phyloP scores from a whole-genome alignment of 2,888 invertebrate genomes.

The Drosophila affinis region DNA sequence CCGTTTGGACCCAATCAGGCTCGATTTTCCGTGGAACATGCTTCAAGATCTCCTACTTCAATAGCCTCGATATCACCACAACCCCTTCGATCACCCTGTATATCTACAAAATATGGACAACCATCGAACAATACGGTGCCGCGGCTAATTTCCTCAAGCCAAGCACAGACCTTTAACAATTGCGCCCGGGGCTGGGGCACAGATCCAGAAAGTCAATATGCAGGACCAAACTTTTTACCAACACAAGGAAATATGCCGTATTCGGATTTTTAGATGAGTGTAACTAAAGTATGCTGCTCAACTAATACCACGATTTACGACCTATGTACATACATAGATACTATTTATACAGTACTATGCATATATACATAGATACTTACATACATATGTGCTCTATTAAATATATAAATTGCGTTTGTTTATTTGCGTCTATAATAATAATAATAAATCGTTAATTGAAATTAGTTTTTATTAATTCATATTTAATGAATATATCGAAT shows the following conservation, averaged over 20 bases:
- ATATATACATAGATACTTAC: constrained; percentile 11
- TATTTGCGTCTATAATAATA: constrained; percentile 58
- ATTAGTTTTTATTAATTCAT: not conserved
- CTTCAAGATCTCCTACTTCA: constrained; percentile 22
- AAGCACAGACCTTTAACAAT: constrained; percentile 89
- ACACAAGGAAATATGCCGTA: constrained; percentile 62
- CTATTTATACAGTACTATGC: too few relatives aligned
- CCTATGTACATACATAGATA: constrained; percentile 24
- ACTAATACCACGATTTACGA: constrained; percentile 47
- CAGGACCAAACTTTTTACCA: constrained; percentile 15
- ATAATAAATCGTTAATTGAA: constrained; percentile 35
- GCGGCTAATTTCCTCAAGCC: not conserved
- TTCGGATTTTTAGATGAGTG: constrained; percentile 68
- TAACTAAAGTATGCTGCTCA: constrained; percentile 3
- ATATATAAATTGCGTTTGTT: constrained; percentile 51
- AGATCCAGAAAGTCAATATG: constrained; percentile 5
- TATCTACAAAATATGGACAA: constrained; percentile 13
- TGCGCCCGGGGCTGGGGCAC: constrained; percentile 91
- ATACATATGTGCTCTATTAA: constrained; percentile 17
- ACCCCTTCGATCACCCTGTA: constrained; percentile 18
- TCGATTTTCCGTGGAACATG: constrained; percentile 17
- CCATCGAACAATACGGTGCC: constrained; percentile 28
- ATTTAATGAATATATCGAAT: too few relatives aligned
- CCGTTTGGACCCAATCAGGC: constrained; percentile 54
- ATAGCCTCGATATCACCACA: constrained; percentile 16